These are phyloP conservation scores for Dasyurus viverrinus DNA, from an alignment of 2,113 vertebrate species.

Conservation along the genomic window DNA sequence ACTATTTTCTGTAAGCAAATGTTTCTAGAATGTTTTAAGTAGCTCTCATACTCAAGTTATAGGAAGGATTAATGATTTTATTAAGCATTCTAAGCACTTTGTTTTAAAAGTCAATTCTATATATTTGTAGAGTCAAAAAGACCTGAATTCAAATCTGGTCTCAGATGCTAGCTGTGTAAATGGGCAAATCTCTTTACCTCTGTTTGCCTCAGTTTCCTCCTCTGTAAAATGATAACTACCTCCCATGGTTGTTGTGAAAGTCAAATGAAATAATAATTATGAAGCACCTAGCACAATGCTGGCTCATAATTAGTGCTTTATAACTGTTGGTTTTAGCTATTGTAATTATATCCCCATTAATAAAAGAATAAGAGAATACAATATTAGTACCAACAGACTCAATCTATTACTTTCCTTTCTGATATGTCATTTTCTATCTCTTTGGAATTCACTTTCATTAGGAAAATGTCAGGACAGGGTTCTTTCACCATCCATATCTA, in stretches of 20 bases:
- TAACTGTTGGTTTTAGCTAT: background rate
- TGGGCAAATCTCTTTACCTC: too few species aligned
- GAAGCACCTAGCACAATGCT: background rate
- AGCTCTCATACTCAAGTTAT: background rate
- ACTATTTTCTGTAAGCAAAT: background rate
- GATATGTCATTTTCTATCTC: background rate
- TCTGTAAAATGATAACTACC: background rate
- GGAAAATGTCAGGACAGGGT: background rate
- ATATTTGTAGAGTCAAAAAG: background rate
- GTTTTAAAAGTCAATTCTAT: conserved; percentile 8
- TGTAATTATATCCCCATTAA: background rate
- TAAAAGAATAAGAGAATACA: background rate
- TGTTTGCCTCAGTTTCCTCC: background rate
- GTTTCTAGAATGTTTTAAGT: background rate
- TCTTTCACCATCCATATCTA: background rate
- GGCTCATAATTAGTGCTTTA: background rate
- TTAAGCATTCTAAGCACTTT: background rate
- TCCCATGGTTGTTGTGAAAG: background rate
- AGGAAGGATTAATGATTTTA: background rate
- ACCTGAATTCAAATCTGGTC: background rate
- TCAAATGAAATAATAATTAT: background rate
- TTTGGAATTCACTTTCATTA: background rate
- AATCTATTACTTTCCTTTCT: background rate
- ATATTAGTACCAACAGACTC: background rate
- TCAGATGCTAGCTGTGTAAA: background rate